phyloP scores from a whole-genome alignment of 2,888 invertebrate genomes.

The Germaria angustata region DNA sequence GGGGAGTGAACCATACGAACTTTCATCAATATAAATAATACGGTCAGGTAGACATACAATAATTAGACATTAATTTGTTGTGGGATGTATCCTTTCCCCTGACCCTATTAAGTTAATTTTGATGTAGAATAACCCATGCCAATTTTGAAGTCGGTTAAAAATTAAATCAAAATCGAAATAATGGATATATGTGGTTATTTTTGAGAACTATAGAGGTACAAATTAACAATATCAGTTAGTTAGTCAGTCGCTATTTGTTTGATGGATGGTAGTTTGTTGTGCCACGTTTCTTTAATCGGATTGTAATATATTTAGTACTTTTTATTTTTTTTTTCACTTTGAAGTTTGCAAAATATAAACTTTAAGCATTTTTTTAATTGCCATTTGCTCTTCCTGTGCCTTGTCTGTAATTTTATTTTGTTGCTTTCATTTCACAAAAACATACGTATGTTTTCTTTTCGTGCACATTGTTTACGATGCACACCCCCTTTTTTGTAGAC shows the following conservation, averaged over 20 bases:
- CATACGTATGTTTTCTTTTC: constrained; percentile 35
- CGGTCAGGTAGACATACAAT: no score
- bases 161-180: no score
- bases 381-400: constrained; percentile 15
- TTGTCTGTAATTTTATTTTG: constrained; percentile 43
- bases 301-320: constrained; percentile 41
- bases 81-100: no score
- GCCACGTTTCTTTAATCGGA: constrained; percentile 39
- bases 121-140: no score
- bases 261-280: not conserved
- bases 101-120: no score
- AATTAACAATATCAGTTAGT: constrained; percentile 36
- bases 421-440: constrained; percentile 5
- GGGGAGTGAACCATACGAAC: no score
- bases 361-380: constrained; percentile 29
- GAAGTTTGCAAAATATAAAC: constrained; percentile 16
- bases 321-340: constrained; percentile 17
- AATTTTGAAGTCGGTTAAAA: no score
- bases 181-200: not conserved
- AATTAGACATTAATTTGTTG: no score
- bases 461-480: constrained; percentile 45
- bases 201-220: not conserved
- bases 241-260: constrained; percentile 25
- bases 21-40: no score
- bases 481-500: constrained; percentile 50